Base-by-base conservation (phyloP, 2,113 vertebrate genomes). In the Alaudala cheleensis region DNA sequence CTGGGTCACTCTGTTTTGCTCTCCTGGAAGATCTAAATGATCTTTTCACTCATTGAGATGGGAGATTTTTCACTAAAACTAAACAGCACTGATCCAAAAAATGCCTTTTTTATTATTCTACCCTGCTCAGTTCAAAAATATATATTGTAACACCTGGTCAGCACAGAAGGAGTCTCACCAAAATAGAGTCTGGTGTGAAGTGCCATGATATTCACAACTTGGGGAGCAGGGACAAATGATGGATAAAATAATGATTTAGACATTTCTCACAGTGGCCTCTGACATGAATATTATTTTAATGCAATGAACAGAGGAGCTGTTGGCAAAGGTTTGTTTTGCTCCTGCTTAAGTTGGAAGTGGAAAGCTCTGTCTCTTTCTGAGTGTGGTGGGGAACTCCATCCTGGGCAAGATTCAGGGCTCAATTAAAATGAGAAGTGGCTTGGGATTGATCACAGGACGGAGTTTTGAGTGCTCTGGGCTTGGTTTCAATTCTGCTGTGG, bases 401-500 rank as follows among this genome's bases (percentile, higher is more conserved):
- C 64, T 74, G 10, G 56, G 64, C 29, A 83, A 58, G 42, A 54
- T 23, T 40, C 19, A 28, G 53, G 45, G 56, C 5, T 83, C 24
- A 12, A 12, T 51, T 65, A 19, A 90, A 90, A 90, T 21, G 58
- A 94, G 77, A 83, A 92, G 57, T 67, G 77, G 11, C 65, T 84
- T 2, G 11, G 19, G 47, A 23, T 11, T 57, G 80, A 65, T 81
- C 34, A 40, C 44, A 49, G 57, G 73, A 44, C 45, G 44, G 31
- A 67, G 34, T 44, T 67, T 56, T 62, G 56, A 49, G 31, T 0
- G 0, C 66, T 70, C 33, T 20, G 47, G 56, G 53, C 44, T 71
- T 76, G 78, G 74, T 90, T 97, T 96, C 82, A 58, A 69, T 93
- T 94, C 92, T 93, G 90, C 85, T 70, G 8, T 11, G 60, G 33